Base-by-base conservation (phyloP, 2,113 vertebrate genomes). In the Dipodomys spectabilis region DNA sequence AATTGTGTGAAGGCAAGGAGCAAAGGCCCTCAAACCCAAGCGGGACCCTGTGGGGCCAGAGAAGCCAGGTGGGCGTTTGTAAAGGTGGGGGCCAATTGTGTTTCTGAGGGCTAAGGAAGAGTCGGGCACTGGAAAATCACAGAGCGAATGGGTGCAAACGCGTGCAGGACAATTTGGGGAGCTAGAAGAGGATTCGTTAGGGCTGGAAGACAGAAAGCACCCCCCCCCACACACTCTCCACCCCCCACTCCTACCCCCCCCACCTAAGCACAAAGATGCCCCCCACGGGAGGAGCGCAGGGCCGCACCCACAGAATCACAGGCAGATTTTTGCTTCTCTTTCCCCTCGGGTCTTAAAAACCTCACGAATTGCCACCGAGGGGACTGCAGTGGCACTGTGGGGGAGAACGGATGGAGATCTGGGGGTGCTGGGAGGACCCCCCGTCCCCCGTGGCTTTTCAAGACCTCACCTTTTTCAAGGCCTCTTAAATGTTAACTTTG, bases 281-380 rank as follows among this genome's bases (percentile, higher is more conserved):
- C 5, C 39, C 39, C 39, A 39, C 39, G 39, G 2, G 77, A 44
- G 6, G n/a, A 75, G 72, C 25, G 0, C 69, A 3, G 10, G 15
- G 11, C 74, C 16, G 60, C 78, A 1, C 39, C 10, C 3, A 0
- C 60, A 35, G 85, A 35, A 71, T 81, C 53, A 25, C 53, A 1
- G 72, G 44, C n/a, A 8, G 25, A n/a, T 57, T 60, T 91, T 65
- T 44, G 19, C 62, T 75, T 60, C 35, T 44, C 0, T 0, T 22
- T n/a, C 49, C 53, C 75, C 69, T 72, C 28, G 67, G 93, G 68
- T n/a, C 82, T 85, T 35, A 32, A 88, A 93, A 90, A 32, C 32
- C 65, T 16, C 13, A 30, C 1, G 25, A 67, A 75, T 94, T 57
- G 19, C 39, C 49, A 18, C 60, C 2, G 39, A 79, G 75, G 75